A percentile compares a stretch with the other conserved stretches of the same genome.
phyloP scores from a whole-genome alignment of 2,113 vertebrate genomes.

The Orthonyx spaldingii region DNA sequence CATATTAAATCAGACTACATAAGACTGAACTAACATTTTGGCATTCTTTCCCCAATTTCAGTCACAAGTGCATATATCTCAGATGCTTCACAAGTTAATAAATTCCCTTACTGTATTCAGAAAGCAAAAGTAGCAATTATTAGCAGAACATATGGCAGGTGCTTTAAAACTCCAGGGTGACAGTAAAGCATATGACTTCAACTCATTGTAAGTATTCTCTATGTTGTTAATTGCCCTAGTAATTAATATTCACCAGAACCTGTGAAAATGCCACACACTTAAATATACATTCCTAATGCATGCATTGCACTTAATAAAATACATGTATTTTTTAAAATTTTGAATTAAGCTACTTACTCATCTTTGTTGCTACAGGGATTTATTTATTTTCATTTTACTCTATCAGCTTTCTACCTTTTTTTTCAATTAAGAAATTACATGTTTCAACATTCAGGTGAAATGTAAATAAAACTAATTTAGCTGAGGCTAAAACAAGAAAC shows the following conservation, averaged over 20 bases:
- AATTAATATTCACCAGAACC: constrained; percentile 64
- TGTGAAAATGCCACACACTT: constrained; percentile 27
- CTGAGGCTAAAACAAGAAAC: background rate
- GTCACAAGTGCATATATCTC: background rate
- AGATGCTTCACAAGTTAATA: constrained; percentile 4
- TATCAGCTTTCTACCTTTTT: background rate
- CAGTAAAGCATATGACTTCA: constrained; percentile 52
- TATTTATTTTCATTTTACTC: background rate
- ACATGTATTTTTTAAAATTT: background rate
- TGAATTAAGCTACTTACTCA: background rate
- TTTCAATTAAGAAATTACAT: background rate
- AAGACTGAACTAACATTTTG: background rate
- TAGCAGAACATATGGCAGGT: constrained; percentile 67
- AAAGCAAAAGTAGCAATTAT: constrained; percentile 54
- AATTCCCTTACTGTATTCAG: background rate
- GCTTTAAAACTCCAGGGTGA: constrained; percentile 58
- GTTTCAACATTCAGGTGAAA: background rate
- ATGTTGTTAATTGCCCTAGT: constrained; percentile 45
- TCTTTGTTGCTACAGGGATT: background rate
- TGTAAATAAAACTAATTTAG: background rate
- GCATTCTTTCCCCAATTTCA: background rate
- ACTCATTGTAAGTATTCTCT: constrained; percentile 62
- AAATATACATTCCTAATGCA: background rate
- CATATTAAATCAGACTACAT: background rate
- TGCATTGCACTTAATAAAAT: background rate